phyloP scores from a whole-genome alignment of 1,140 invertebrate species.

The Drosophila rhopaloa region DNA sequence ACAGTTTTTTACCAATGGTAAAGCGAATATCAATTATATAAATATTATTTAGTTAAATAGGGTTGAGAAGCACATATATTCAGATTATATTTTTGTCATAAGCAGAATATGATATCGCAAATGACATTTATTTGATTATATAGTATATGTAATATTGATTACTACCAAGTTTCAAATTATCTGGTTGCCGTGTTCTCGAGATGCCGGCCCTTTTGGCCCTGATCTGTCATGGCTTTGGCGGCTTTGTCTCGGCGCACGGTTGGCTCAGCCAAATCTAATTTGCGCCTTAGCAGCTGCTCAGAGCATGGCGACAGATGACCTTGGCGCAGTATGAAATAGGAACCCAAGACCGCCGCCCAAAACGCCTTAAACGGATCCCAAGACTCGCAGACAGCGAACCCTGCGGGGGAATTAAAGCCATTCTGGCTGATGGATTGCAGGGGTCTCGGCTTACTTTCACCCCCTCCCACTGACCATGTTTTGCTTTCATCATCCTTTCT shows the following conservation, averaged over 20 bases:
- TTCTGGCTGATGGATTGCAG: constrained; percentile 50
- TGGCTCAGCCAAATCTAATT: constrained; percentile 69
- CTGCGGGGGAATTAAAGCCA: constrained; percentile 43
- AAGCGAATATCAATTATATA: too few relatives aligned
- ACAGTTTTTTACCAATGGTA: too few relatives aligned
- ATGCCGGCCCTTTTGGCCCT: constrained; percentile 1
- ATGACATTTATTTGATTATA: constrained; percentile 2
- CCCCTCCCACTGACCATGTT: background rate
- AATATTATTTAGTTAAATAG: too few relatives aligned
- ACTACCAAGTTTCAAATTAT: background rate
- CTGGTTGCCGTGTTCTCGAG: constrained; percentile 1
- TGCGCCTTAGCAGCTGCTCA: constrained; percentile 65
- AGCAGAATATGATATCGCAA: background rate
- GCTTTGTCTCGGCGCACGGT: constrained; percentile 49
- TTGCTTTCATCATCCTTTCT: constrained; percentile 59
- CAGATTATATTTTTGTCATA: too few relatives aligned
- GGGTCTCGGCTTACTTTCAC: background rate
- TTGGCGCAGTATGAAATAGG: constrained; percentile 31
- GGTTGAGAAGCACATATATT: too few relatives aligned
- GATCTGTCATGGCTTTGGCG: constrained; percentile 26
- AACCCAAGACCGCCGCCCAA: constrained; percentile 10
- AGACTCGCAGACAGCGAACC: constrained; percentile 16
- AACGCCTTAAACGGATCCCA: constrained; percentile 65
- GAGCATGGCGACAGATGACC: constrained; percentile 40
- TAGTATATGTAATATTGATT: constrained; percentile 2